A percentile compares a stretch with the other conserved stretches of the same genome.
Evolutionary conservation across 2,113 vertebrate genomes (phyloP).

Genomic region (Solea solea): DNA sequence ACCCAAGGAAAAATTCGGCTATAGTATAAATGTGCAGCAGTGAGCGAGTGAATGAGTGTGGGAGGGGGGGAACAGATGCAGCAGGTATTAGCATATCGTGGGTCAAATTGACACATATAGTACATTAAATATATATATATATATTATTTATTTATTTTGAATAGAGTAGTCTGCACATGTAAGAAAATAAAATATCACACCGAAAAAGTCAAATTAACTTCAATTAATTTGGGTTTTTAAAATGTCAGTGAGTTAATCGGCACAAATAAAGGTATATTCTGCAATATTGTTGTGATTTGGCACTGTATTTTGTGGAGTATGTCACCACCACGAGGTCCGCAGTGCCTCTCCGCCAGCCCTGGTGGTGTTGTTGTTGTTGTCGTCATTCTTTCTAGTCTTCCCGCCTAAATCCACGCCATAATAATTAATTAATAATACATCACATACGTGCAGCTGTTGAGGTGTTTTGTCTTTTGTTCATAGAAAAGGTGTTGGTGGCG

Average conservation of each 20-base stretch:
- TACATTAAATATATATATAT: too few species aligned
- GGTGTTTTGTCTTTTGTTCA: background rate
- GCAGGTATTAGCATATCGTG: background rate
- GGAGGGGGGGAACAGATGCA: too few species aligned
- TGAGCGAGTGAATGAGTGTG: background rate
- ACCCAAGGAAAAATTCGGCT: too few species aligned
- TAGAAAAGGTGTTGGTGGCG: background rate
- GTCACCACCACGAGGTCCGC: conserved; percentile 66
- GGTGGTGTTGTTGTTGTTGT: conserved; percentile 45
- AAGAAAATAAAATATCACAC: too few species aligned
- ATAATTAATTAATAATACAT: background rate
- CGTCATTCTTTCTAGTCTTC: conserved; percentile 1
- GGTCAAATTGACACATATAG: too few species aligned
- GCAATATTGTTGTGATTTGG: background rate
- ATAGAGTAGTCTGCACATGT: too few species aligned
- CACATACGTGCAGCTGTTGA: background rate
- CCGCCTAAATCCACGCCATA: conserved; percentile 22
- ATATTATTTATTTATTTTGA: too few species aligned
- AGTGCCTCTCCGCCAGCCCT: conserved; percentile 37
- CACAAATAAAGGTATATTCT: too few species aligned
- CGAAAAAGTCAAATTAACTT: too few species aligned
- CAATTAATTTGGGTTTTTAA: too few species aligned
- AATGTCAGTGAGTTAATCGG: too few species aligned
- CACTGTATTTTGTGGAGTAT: conserved; percentile 1
- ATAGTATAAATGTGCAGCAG: background rate